phyloP scores from a whole-genome alignment of 2,888 invertebrate species.

The Gari tellinella region DNA sequence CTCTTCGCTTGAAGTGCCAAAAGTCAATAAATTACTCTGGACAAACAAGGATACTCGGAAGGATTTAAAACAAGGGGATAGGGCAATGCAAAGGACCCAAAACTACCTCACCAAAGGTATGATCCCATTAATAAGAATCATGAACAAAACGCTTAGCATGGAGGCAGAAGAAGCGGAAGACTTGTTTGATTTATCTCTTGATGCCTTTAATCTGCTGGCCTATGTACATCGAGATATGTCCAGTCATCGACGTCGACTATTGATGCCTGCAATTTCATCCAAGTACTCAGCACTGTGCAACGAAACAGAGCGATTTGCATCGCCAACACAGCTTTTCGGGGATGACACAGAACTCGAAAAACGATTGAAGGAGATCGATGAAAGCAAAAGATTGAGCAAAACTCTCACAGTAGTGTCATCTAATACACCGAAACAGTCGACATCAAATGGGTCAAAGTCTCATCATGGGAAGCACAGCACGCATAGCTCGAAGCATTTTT shows the following conservation, averaged over 20 bases:
- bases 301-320: slow-evolving; percentile 4
- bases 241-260: not conserved
- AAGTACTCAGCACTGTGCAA: slow-evolving; percentile 4
- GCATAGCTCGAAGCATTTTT: too few species aligned
- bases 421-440: too few species aligned
- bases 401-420: too few species aligned
- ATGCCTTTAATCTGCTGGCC: not conserved
- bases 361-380: slow-evolving; percentile 18
- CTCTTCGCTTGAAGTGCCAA: slow-evolving; percentile 17
- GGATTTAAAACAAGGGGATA: slow-evolving; percentile 6
- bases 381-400: too few species aligned
- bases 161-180: too few species aligned
- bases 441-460: too few species aligned
- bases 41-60: slow-evolving; percentile 1
- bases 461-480: too few species aligned
- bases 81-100: slow-evolving; percentile 12
- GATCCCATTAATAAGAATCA: slow-evolving; percentile 12
- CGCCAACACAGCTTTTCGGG: slow-evolving; percentile 16
- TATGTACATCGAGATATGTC: not conserved
- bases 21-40: slow-evolving; percentile 10
- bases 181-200: not conserved
- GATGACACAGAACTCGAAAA: slow-evolving; percentile 17
- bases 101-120: slow-evolving; percentile 22
- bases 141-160: slow-evolving; percentile 12
- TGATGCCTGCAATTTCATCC: not conserved